Base-by-base conservation (phyloP, 2,888 invertebrate genomes). In the Schizaphis graminum region DNA sequence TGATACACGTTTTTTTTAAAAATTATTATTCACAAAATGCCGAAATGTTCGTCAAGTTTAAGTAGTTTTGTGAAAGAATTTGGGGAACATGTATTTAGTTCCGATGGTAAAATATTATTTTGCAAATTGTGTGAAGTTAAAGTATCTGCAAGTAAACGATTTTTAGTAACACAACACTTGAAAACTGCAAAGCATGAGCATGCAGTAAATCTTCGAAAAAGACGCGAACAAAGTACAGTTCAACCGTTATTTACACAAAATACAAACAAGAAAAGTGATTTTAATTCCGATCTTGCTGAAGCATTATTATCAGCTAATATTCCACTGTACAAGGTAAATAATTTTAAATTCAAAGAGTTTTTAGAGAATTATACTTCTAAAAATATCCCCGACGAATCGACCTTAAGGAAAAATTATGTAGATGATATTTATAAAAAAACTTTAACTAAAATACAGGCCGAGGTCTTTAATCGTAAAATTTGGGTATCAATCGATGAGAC, bases 101-200 rank as follows among this genome's bases (percentile, higher is more conserved):
- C 85, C 41, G 85, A 85, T 85, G 85, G 61, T 13, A 61, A 61
- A 61, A 61, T 61, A 61, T n/a, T 61, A n/a, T 61, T 61, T 61
- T 85, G 85, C 85, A 85, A 85, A 85, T 41, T 85, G 21, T 85
- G 85, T 85, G 85, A 44, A 85, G 85, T 85, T 85, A 85, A 85
- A 85, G 41, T 85, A 44, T 44, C 44, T 85, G 85, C 85, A 85
- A 85, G 41, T 85, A 85, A 85, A 85, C 85, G 44, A 44, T 85
- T 85, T 85, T 85, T 44, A 41, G 85, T 85, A 85, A 85, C 85
- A 41, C 85, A 85, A 85, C 85, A 85, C 26, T 85, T 85, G 44
- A 85, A 85, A 44, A 85, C 85, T 41, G 85, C 85, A 41, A 85
- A 85, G 85, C 85, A 85, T 85, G 85, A 85, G 44, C 41, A 41